phyloP scores from a whole-genome alignment of 1,140 invertebrate species.

The Ridgeia piscesae region DNA sequence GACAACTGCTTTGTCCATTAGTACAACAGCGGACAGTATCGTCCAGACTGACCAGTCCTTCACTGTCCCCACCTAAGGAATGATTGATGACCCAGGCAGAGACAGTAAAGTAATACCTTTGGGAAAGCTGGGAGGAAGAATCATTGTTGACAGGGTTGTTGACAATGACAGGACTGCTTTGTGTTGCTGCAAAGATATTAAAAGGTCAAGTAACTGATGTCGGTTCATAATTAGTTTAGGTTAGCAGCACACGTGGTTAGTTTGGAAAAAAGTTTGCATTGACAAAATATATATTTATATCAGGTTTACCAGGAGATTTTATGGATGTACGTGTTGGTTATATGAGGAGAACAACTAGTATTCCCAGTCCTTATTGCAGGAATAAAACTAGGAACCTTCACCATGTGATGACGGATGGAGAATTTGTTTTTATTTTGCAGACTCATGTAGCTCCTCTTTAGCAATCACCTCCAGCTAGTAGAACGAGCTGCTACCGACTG shows the following conservation, averaged over 20 bases:
- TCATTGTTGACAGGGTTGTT: not conserved
- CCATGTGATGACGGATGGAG: not conserved
- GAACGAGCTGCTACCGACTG: no score
- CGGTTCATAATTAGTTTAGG: no score
- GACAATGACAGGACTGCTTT: not conserved
- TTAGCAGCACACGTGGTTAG: not conserved
- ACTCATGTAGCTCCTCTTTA: no score
- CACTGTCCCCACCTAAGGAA: not conserved
- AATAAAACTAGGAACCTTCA: not conserved
- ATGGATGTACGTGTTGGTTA: no score
- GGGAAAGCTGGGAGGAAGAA: not conserved
- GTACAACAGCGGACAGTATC: not conserved
- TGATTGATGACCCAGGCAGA: not conserved
- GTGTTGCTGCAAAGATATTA: not conserved
- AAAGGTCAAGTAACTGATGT: not conserved
- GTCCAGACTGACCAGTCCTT: not conserved
- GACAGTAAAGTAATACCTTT: not conserved
- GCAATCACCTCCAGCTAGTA: no score
- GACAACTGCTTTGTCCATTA: not conserved
- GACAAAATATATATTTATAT: not conserved
- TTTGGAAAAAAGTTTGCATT: not conserved
- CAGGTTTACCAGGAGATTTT: no score
- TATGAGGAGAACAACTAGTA: not conserved
- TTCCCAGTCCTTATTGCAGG: not conserved
- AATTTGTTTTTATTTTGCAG: no score